These are phyloP conservation scores for Hycleus cichorii DNA, from an alignment of 1,140 invertebrate species.

Conservation along the genomic window DNA sequence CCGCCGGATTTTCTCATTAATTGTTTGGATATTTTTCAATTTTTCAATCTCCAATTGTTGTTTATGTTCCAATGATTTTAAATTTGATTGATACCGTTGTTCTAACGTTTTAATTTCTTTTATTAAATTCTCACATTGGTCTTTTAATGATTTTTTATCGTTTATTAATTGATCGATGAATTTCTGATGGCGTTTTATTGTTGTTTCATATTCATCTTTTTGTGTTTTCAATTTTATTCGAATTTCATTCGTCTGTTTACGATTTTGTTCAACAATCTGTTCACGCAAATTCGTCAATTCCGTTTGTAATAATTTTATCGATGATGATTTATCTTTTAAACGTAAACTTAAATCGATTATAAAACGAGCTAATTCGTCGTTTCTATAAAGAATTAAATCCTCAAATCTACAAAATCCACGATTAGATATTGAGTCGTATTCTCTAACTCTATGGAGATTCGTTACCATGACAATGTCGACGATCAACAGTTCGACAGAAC, in stretches of 20 bases:
- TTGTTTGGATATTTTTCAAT: slow-evolving; percentile 55
- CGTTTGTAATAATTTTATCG: slow-evolving; percentile 31
- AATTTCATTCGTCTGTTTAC: slow-evolving; percentile 29
- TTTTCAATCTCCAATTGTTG: slow-evolving; percentile 56
- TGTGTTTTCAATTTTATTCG: slow-evolving; percentile 46
- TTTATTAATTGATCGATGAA: slow-evolving; percentile 62
- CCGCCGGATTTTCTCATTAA: slow-evolving; percentile 56
- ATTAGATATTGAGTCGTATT: no score
- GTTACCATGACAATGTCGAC: no score
- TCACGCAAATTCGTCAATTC: slow-evolving; percentile 32
- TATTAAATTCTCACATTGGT: slow-evolving; percentile 56
- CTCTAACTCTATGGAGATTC: no score
- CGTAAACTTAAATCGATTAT: slow-evolving; percentile 31
- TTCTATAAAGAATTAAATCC: slow-evolving; percentile 25
- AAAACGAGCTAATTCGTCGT: slow-evolving; percentile 29
- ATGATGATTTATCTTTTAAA: slow-evolving; percentile 37
- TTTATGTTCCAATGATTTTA: slow-evolving; percentile 54
- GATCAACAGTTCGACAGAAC: no score
- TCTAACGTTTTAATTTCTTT: slow-evolving; percentile 50
- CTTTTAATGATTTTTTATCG: slow-evolving; percentile 58
- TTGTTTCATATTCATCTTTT: slow-evolving; percentile 57
- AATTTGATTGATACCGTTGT: slow-evolving; percentile 42
- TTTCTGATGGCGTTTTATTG: slow-evolving; percentile 57
- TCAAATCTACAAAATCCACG: slow-evolving; percentile 24
- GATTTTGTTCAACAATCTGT: slow-evolving; percentile 23